phyloP scores from a whole-genome alignment of 2,113 vertebrate species.

The Bubo scandiacus region DNA sequence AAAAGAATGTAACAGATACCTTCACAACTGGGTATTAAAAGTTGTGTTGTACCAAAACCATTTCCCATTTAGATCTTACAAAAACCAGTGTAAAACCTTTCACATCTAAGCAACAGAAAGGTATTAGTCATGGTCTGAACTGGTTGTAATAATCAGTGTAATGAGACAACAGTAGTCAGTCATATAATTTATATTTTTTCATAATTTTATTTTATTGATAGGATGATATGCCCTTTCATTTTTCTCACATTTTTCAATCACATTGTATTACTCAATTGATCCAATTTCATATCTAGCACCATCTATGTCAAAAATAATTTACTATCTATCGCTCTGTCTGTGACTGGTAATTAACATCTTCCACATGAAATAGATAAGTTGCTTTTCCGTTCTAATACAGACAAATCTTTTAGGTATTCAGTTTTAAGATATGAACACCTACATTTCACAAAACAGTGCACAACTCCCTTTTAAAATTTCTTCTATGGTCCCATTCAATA shows the following conservation, averaged over 20 bases:
- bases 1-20: not conserved
- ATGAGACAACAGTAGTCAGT: not conserved
- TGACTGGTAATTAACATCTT: not conserved
- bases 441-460: not conserved
- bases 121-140: not conserved
- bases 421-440: not conserved
- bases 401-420: not conserved
- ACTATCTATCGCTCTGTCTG: not conserved
- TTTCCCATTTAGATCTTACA: not conserved
- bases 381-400: not conserved
- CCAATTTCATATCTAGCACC: not conserved
- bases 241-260: not conserved
- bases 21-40: not conserved
- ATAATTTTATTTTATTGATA: not conserved
- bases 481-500: not conserved
- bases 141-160: not conserved
- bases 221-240: not conserved
- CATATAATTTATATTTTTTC: not conserved
- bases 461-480: not conserved
- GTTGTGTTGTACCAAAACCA: not conserved
- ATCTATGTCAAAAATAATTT: not conserved
- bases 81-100: not conserved
- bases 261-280: not conserved
- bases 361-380: not conserved
- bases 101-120: not conserved